These are phyloP conservation scores for Colletes latitarsis DNA, from an alignment of 1,140 invertebrate genomes.

Conservation along the genomic window DNA sequence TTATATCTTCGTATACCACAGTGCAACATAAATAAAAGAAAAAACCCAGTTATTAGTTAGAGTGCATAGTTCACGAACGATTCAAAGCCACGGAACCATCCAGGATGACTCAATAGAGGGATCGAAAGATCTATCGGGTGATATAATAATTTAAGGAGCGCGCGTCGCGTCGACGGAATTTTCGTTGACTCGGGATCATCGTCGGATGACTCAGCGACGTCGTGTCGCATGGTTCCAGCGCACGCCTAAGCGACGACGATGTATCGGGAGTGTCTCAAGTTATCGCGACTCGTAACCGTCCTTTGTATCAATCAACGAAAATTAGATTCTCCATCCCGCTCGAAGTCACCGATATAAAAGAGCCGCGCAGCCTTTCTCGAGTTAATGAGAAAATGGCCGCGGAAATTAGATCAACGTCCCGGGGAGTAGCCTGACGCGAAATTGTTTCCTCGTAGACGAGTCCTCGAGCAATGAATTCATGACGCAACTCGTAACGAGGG, in stretches of 20 bases:
- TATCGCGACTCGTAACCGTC: slow-evolving; percentile 40
- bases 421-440: neutral
- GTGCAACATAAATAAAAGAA: too few species aligned
- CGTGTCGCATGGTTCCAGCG: neutral
- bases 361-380: slow-evolving; percentile 37
- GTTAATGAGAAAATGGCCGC: slow-evolving; percentile 34
- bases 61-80: too few species aligned
- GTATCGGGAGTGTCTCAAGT: slow-evolving; percentile 35
- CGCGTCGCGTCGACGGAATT: neutral
- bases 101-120: too few species aligned
- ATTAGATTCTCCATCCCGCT: slow-evolving; percentile 49
- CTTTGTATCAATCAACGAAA: slow-evolving; percentile 58
- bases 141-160: too few species aligned
- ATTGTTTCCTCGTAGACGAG: slow-evolving; percentile 31
- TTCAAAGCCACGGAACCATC: too few species aligned
- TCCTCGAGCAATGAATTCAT: neutral
- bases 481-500: neutral
- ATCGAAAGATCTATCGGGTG: too few species aligned
- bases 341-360: slow-evolving; percentile 22
- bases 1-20: too few species aligned
- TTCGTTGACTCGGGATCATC: slow-evolving; percentile 1
- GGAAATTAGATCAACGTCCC: slow-evolving; percentile 30
- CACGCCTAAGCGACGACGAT: neutral
- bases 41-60: too few species aligned
- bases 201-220: slow-evolving; percentile 23